Percentiles rank a stretch among this genome's conserved stretches.
Conservation (phyloP, 2,113 vertebrate species). For the Triplophysa tibetana region DNA sequence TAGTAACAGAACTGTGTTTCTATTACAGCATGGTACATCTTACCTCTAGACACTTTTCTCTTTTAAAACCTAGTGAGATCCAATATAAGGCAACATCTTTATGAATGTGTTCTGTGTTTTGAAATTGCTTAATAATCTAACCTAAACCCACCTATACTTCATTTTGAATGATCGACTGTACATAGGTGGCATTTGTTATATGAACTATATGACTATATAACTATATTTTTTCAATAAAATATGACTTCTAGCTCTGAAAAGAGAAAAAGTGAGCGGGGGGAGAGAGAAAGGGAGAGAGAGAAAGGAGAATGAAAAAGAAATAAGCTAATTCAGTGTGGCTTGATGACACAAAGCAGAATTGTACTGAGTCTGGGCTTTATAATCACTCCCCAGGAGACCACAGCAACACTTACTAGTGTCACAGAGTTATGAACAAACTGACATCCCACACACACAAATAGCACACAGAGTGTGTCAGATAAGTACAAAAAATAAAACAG, state of each 20-base stretch:
- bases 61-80: too few species aligned
- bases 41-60: too few species aligned
- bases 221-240: too few species aligned
- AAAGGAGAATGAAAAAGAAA: not conserved
- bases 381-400: conserved; percentile 52
- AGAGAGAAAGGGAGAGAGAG: not conserved
- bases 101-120: too few species aligned
- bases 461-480: conserved; percentile 5
- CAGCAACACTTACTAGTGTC: conserved; percentile 22
- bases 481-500: not conserved
- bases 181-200: too few species aligned
- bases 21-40: too few species aligned
- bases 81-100: too few species aligned
- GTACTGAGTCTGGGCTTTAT: conserved; percentile 46
- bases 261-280: not conserved
- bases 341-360: conserved; percentile 40
- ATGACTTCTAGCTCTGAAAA: not conserved
- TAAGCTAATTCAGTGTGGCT: conserved; percentile 20
- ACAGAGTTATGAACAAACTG: conserved; percentile 18
- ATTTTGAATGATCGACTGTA: too few species aligned
- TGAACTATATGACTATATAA: too few species aligned
- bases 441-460: not conserved
- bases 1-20: too few species aligned
- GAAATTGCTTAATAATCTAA: too few species aligned
- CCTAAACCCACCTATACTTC: too few species aligned